Evolutionary conservation across 1,140 invertebrate species (phyloP).

Genomic region (Caenorhabditis inopinata): DNA sequence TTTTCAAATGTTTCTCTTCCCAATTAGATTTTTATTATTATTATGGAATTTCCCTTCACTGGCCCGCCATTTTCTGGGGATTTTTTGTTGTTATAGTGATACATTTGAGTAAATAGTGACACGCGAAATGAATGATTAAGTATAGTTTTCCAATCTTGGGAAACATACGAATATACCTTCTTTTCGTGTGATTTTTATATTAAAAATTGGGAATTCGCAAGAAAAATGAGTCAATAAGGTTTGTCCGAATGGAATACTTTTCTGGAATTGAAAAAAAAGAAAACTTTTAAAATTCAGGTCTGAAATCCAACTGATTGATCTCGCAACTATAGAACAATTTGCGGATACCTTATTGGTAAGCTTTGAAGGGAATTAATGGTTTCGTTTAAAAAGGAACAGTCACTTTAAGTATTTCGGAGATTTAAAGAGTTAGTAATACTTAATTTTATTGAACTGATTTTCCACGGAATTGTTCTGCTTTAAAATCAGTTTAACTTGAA

Average conservation of each 20-base stretch:
- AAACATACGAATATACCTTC: not conserved
- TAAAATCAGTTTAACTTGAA: too few species aligned
- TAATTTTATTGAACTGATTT: too few species aligned
- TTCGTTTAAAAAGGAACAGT: not conserved
- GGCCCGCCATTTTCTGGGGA: too few species aligned
- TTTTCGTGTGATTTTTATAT: too few species aligned
- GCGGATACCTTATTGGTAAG: constrained; percentile 12
- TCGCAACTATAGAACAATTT: not conserved
- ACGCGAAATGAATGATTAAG: not conserved
- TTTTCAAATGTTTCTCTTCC: not conserved
- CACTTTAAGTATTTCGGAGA: too few species aligned
- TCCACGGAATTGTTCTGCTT: too few species aligned
- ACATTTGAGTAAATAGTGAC: constrained; percentile 21
- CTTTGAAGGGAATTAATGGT: not conserved
- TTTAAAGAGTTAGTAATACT: too few species aligned
- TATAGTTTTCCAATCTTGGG: not conserved
- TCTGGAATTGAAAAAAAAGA: not conserved
- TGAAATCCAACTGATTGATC: not conserved
- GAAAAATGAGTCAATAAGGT: too few species aligned
- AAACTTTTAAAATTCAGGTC: not conserved
- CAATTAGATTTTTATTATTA: not conserved
- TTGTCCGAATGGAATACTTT: too few species aligned
- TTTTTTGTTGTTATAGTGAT: constrained; percentile 36
- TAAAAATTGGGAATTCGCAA: too few species aligned
- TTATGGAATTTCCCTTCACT: not conserved